phyloP scores from a whole-genome alignment of 2,888 invertebrate genomes.

The Chrysopilus asiliformis region DNA sequence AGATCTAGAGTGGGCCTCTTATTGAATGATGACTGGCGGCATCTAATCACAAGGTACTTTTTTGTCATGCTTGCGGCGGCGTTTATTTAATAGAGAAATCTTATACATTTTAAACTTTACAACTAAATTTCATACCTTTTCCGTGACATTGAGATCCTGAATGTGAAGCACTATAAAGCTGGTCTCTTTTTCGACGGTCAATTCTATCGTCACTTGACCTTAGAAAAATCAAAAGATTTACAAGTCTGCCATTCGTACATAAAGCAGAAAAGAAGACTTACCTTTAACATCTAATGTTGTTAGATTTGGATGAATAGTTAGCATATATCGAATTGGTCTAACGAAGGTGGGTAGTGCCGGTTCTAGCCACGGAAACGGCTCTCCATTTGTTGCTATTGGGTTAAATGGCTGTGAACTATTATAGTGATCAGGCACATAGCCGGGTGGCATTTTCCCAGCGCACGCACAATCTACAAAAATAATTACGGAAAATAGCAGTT shows the following conservation, averaged over 20 bases:
- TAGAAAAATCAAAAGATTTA: slow-evolving; percentile 1
- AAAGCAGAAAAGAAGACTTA: slow-evolving; percentile 24
- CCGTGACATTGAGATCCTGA: slow-evolving; percentile 73
- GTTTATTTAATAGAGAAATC: no score
- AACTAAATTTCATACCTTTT: slow-evolving; percentile 42
- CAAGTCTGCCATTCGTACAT: not conserved
- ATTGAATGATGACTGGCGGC: no score
- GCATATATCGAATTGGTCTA: slow-evolving; percentile 69
- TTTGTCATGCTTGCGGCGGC: no score
- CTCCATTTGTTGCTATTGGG: slow-evolving; percentile 58
- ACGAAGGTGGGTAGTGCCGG: slow-evolving; percentile 64
- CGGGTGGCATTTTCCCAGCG: slow-evolving; percentile 50
- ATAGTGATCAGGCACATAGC: slow-evolving; percentile 47
- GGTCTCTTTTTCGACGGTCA: slow-evolving; percentile 69
- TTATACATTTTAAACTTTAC: no score
- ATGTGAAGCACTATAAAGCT: slow-evolving; percentile 73
- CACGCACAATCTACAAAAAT: slow-evolving; percentile 50
- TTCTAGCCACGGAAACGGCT: slow-evolving; percentile 65
- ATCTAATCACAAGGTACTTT: no score
- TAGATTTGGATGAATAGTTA: slow-evolving; percentile 86
- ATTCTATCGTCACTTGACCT: slow-evolving; percentile 79
- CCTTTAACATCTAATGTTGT: slow-evolving; percentile 82
- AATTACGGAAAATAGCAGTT: no score
- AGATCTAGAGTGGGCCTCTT: no score
- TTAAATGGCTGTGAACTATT: slow-evolving; percentile 47